Evolutionary conservation across 2,797 vertebrate genomes (phyloP).

Genomic region (Chaetophractus vellerosus): DNA sequence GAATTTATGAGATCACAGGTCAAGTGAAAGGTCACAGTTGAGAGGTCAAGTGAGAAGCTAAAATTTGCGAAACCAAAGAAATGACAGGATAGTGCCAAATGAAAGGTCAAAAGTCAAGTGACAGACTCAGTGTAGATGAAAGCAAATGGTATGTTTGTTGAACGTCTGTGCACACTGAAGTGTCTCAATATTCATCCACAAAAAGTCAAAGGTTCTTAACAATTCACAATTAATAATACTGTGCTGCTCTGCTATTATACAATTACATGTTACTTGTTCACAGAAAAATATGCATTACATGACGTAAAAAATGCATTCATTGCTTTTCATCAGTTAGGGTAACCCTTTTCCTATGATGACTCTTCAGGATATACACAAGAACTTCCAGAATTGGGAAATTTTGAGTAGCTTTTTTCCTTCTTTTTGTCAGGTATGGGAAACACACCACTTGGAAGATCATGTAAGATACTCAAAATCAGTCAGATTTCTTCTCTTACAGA

Average conservation of each 20-base stretch:
- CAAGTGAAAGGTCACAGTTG: slow-evolving; percentile 90
- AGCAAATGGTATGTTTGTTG: slow-evolving; percentile 81
- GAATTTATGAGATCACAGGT: slow-evolving; percentile 91
- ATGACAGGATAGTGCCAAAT: slow-evolving; percentile 90
- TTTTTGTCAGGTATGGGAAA: background rate
- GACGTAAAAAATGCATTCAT: background rate
- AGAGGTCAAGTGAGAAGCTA: slow-evolving; percentile 91
- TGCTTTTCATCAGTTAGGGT: background rate
- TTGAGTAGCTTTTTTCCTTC: background rate
- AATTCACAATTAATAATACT: slow-evolving; percentile 66
- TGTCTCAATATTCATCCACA: slow-evolving; percentile 70
- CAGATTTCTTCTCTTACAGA: background rate
- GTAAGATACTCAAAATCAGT: background rate
- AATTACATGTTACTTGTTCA: slow-evolving; percentile 43
- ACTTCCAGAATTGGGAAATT: background rate
- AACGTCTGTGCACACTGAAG: slow-evolving; percentile 84
- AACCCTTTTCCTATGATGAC: background rate
- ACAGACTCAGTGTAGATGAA: slow-evolving; percentile 88
- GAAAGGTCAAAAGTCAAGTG: slow-evolving; percentile 92
- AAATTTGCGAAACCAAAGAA: slow-evolving; percentile 91
- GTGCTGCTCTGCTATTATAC: slow-evolving; percentile 58
- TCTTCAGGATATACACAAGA: background rate
- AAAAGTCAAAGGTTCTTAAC: slow-evolving; percentile 75
- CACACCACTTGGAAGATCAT: background rate
- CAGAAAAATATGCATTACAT: background rate